A percentile compares a stretch with the other conserved stretches of the same genome.
Conservation (phyloP, 2,797 vertebrate species). For the Eidolon dupreanum region DNA sequence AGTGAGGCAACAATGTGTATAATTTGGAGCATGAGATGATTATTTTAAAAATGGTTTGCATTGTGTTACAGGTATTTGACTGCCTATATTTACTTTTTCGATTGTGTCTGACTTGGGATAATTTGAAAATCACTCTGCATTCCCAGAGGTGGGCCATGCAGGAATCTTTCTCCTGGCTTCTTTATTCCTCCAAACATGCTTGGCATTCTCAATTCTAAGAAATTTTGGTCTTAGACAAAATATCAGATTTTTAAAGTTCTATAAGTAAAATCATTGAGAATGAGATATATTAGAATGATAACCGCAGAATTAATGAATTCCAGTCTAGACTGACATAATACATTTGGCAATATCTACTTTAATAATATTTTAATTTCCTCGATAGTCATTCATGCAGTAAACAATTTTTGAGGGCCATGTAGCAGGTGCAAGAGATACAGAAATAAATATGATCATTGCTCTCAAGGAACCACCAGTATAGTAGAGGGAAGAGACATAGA, state of each 20-base stretch:
- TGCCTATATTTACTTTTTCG: background rate
- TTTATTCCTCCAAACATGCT: background rate
- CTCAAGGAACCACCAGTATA: background rate
- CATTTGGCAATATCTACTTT: background rate
- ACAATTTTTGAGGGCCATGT: background rate
- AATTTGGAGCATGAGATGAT: background rate
- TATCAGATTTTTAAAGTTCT: background rate
- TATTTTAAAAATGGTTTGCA: background rate
- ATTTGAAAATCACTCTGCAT: constrained; percentile 34
- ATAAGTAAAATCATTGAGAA: background rate
- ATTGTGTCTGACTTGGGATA: background rate
- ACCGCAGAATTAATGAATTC: background rate
- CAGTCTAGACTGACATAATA: background rate
- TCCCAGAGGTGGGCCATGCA: background rate
- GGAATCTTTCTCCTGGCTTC: background rate
- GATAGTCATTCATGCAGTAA: constrained; percentile 8
- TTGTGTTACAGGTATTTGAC: background rate
- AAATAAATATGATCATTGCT: constrained; percentile 37
- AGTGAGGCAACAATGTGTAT: background rate
- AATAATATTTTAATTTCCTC: constrained; percentile 23
- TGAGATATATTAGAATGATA: background rate
- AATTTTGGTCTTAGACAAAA: background rate
- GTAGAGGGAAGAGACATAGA: background rate
- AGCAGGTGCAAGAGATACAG: background rate
- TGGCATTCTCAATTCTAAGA: background rate